Base-by-base conservation (phyloP, 2,797 vertebrate species). In the Petrocephalus schoutedeni region DNA sequence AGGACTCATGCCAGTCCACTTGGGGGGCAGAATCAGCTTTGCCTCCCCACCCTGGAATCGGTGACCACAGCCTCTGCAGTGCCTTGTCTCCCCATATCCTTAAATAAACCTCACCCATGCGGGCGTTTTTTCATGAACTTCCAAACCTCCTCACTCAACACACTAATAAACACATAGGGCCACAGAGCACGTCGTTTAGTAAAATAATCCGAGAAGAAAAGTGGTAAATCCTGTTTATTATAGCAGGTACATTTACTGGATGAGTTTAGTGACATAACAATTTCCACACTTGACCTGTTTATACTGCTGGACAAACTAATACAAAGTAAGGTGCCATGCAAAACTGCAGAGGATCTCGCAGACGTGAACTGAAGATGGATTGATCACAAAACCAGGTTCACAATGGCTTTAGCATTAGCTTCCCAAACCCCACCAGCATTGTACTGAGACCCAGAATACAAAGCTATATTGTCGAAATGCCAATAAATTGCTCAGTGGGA, bases 401-500 rank as follows among this genome's bases (percentile, higher is more conserved):
- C 49, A 23, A 45, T 3, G 3, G 49, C 21, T 51, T 53, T n/a
- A 23, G n/a, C 80, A 83, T 49, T 12, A 23, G 49, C 19, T 12
- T 12, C 49, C 49, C 21, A 14, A 14, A 83, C 21, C 4, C 0
- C 77, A 82, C 10, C 80, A 51, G 80, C 41, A 54, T 51, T 23
- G 5, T n/a, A 49, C 9, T 4, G 51, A 49, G 80, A 54, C 49
- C 2, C n/a, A 23, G 51, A 83, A 83, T 23, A 83, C 80, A 82
- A 45, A 83, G n/a, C 49, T 83, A 23, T 83, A 83, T 54, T 83
- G n/a, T 53, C 49, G 28, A n/a, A 56, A 87, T 64, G 67, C 53
- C 53, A 21, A 59, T 58, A 83, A 59, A 45, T 19, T 49, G 74
- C 36, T 87, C 57, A 21, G 41, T 19, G 56, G 54, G 21, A 51